Evolutionary conservation across 2,113 vertebrate genomes (phyloP).

Genomic region (Saccopteryx bilineata): DNA sequence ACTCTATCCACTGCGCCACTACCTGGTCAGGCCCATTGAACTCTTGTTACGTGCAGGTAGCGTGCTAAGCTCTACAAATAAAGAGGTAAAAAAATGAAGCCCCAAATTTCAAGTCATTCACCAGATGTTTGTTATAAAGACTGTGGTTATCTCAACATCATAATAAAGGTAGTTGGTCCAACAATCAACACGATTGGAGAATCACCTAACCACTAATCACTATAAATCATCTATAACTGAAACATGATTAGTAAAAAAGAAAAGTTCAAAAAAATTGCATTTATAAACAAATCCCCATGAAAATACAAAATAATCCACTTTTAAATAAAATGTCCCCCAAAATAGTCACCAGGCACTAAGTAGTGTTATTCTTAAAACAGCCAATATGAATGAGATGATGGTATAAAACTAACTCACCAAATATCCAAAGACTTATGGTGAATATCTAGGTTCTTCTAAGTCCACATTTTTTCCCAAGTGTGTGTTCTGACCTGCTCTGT

Average conservation of each 20-base stretch:
- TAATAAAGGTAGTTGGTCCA: constrained; percentile 47
- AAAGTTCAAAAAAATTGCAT: not conserved
- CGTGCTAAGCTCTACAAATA: not conserved
- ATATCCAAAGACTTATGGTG: constrained; percentile 35
- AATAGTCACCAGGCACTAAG: not conserved
- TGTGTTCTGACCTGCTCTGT: not conserved
- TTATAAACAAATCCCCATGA: not conserved
- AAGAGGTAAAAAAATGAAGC: not conserved
- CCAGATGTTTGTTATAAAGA: not conserved
- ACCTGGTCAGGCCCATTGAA: no score
- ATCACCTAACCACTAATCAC: not conserved
- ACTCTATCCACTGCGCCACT: no score
- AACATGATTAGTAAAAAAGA: not conserved
- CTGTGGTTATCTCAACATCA: constrained; percentile 5
- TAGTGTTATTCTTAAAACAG: constrained; percentile 34
- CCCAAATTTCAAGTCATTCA: constrained; percentile 8
- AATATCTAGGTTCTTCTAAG: not conserved
- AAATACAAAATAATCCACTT: constrained; percentile 45
- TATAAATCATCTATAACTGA: constrained; percentile 5
- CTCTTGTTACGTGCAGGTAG: not conserved
- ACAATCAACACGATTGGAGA: not conserved
- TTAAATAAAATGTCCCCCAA: constrained; percentile 4
- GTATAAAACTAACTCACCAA: not conserved
- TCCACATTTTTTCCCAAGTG: constrained; percentile 54
- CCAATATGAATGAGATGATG: not conserved